Base-by-base conservation (phyloP, 2,797 vertebrate genomes). In the Pitangus sulphuratus region DNA sequence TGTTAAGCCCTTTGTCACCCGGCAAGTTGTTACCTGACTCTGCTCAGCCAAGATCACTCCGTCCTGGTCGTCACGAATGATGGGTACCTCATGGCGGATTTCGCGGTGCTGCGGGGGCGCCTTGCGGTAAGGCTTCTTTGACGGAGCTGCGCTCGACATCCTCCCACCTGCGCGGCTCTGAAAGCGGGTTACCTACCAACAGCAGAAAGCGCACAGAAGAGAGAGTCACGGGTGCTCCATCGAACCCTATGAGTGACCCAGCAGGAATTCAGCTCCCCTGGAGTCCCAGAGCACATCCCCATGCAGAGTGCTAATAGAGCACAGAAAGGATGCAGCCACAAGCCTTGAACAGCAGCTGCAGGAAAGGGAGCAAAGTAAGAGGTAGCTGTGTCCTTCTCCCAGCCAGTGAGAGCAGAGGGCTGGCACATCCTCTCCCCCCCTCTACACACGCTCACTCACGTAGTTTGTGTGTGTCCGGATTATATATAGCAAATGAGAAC, bases 71-170 rank as follows among this genome's bases (percentile, higher is more conserved):
- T 98, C 98, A 31, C 94, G 97, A 89, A 98, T 97, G 79, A 97
- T 96, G 62, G 98, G 97, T 40, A 96, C 95, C 88, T 98, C 97
- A 16, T 98, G 98, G 25, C 99, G 98, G 8, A 98, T 97, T 98
- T 99, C 99, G 0, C 99, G 99, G 75, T 99, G 99, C 98, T 99
- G 99, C 0, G 99, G 99, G 4, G 99, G 99, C 3, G 99, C 99
- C 98, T 99, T 99, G 12, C 99, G 99, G 96, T 99, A 99, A 37
- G 99, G 99, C 98, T 99, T 99, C 98, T 99, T 99, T 65, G 98
- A 94, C 6, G 98, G 98, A 57, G 98, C 98, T 5, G 98, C 94
- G 75, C 98, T 99, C 22, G 98, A 98, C 99, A 99, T 99, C 95
- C 97, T 98, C 95, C 93, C 84, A 65, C 82, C 62, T 90, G 74